phyloP scores from a whole-genome alignment of 2,888 invertebrate species.

The Xestia xanthographa region DNA sequence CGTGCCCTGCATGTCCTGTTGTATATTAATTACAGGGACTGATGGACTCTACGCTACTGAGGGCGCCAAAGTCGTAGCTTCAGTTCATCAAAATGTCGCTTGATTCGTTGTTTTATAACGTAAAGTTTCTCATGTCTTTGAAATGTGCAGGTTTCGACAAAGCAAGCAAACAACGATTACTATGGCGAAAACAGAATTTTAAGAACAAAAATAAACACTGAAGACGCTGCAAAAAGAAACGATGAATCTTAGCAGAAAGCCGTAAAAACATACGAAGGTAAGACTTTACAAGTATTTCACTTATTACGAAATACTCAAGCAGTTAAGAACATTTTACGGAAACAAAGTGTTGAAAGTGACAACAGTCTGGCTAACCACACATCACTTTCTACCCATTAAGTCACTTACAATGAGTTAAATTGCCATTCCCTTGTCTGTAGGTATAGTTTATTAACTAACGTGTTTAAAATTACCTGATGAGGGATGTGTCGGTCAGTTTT shows the following conservation, averaged over 20 bases:
- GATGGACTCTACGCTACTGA: too few relatives aligned
- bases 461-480: not conserved
- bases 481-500: not conserved
- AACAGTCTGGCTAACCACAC: conserved; percentile 30
- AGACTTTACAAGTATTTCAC: conserved; percentile 9
- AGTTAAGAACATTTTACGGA: conserved; percentile 39
- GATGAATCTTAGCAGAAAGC: not conserved
- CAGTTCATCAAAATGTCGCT: not conserved
- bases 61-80: not conserved
- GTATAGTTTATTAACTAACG: not conserved
- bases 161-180: not conserved
- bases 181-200: not conserved
- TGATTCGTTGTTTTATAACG: not conserved
- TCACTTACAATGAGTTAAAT: conserved; percentile 17
- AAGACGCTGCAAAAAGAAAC: not conserved
- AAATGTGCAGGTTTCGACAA: not conserved
- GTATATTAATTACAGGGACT: too few relatives aligned
- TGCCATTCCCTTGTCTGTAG: conserved; percentile 2
- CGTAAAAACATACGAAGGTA: not conserved
- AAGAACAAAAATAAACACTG: not conserved
- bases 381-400: conserved; percentile 53
- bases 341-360: conserved; percentile 53
- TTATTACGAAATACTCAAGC: conserved; percentile 39
- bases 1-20: too few relatives aligned
- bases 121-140: not conserved